A percentile compares a stretch with the other conserved stretches of the same genome.
phyloP scores from a whole-genome alignment of 2,113 vertebrate species.

The Oncorhynchus keta region DNA sequence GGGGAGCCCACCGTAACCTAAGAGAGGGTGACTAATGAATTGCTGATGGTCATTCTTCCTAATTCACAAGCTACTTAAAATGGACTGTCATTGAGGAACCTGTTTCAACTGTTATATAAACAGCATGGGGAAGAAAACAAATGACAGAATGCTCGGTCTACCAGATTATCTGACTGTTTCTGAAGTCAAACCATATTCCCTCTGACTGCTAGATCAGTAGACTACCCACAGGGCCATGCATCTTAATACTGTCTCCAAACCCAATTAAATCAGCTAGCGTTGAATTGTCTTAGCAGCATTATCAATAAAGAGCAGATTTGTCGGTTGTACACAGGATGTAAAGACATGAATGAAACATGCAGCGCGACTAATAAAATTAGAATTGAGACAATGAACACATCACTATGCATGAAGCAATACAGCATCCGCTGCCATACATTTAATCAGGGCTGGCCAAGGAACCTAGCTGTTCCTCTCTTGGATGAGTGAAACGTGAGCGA shows the following conservation, averaged over 20 bases:
- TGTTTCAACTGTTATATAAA: not conserved
- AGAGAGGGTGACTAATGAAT: constrained; percentile 20
- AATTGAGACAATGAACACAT: constrained; percentile 55
- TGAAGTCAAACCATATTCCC: constrained; percentile 32
- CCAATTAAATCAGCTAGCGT: constrained; percentile 57
- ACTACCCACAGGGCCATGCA: constrained; percentile 38
- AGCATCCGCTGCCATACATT: constrained; percentile 40
- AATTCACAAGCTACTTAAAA: not conserved
- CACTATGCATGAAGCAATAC: constrained; percentile 60
- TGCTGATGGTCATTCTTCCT: constrained; percentile 12
- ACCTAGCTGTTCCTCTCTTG: constrained; percentile 7
- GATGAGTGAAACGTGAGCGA: not conserved
- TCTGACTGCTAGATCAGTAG: constrained; percentile 5
- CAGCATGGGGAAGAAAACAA: not conserved
- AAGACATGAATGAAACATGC: constrained; percentile 52
- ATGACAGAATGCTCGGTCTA: not conserved
- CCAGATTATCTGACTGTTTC: not conserved
- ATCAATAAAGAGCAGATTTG: constrained; percentile 51
- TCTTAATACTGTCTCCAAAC: constrained; percentile 37
- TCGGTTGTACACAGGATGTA: constrained; percentile 18
- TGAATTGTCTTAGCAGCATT: constrained; percentile 42
- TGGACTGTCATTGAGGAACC: constrained; percentile 6
- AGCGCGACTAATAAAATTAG: constrained; percentile 60
- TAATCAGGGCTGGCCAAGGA: constrained; percentile 44
- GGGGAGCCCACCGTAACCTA: constrained; percentile 15